Base-by-base conservation (phyloP, 2,797 vertebrate genomes). In the Garrulus glandarius region DNA sequence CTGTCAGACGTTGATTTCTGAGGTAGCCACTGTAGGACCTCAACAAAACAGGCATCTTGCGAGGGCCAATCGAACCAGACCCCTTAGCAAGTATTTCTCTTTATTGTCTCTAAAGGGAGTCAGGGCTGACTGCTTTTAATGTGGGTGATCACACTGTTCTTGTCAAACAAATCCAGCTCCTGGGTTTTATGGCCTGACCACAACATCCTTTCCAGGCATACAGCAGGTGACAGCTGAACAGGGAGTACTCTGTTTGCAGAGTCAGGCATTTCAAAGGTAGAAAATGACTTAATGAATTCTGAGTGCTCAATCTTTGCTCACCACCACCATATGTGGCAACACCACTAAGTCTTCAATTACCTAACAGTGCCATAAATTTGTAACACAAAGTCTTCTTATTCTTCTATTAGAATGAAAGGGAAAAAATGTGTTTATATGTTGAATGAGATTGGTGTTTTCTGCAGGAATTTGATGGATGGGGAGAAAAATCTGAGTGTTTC, bases 281-380 rank as follows among this genome's bases (percentile, higher is more conserved):
- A 30, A 46, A 92, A 74, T 3, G 0, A 6, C 21, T 76, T 43
- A 20, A 87, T 39, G 39, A 47, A 49, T 69, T 82, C 83, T 3
- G 4, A 44, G 49, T 52, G 41, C 26, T 90, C 64, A 44, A 0
- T 47, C 49, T 86, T 72, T 41, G 29, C n/a, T 94, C 32, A 47
- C 19, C 3, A 0, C 5, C 1, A 1, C 39, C 39, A 44, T 37
- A 32, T 59, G 20, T 24, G 37, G 43, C 13, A 47, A 72, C 13
- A 36, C 13, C 14, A 32, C 50, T 47, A 76, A 68, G 23, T 55
- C 14, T 57, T 85, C 39, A 37, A 70, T 57, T 84, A 39, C 17
- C 9, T 59, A 61, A 84, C 0, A 1, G 18, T 46, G 43, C 5
- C 39, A 32, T n/a, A 34, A 7, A 80, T 92, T 70, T 47, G 13